Base-by-base conservation (phyloP, 2,888 invertebrate species). In the Philaethria dido region DNA sequence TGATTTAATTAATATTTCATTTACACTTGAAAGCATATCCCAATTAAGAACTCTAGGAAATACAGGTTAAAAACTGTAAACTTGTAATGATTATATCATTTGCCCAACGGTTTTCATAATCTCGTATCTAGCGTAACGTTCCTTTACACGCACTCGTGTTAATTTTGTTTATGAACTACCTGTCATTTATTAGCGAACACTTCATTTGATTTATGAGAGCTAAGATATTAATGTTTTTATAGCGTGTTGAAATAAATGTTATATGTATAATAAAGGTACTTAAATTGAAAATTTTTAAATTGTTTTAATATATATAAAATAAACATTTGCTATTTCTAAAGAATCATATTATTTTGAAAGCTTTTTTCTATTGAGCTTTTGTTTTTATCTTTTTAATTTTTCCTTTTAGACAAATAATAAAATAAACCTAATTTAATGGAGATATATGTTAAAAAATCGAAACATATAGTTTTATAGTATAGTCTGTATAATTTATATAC, bases 31-130 rank as follows among this genome's bases (percentile, higher is more conserved):
- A 11, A 29, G 52, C 8, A 6, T 52, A 44, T 29, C 42, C 42
- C 57, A 39, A n/a, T 57, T 57, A 22, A 42, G 14, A 57, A 42
- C 22, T 42, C 3, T 57, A 57, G n/a, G 9, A 42, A 22, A 63
- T 54, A 44, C 50, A 42, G 50, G 25, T 42, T 63, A 63, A 61
- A 57, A 70, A 70, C 70, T 68, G 70, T 70, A 68, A 68, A 70
- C 33, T 57, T 60, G 47, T 66, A 62, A 70, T 70, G 65, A 70
- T 70, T 70, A 68, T 70, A 70, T 68, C 65, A 68, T 70, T 68
- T 66, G 55, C 59, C 60, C 70, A 70, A 70, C 70, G 70, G 70
- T 70, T 70, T 68, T 48, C 62, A 68, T 68, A 68, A 67, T 50
- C 62, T 63, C 44, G 70, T 59, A 68, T 70, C 68, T 66, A 68